Evolutionary conservation across 2,797 vertebrate genomes (phyloP).

Genomic region (Sebastiscus albofasciatus): DNA sequence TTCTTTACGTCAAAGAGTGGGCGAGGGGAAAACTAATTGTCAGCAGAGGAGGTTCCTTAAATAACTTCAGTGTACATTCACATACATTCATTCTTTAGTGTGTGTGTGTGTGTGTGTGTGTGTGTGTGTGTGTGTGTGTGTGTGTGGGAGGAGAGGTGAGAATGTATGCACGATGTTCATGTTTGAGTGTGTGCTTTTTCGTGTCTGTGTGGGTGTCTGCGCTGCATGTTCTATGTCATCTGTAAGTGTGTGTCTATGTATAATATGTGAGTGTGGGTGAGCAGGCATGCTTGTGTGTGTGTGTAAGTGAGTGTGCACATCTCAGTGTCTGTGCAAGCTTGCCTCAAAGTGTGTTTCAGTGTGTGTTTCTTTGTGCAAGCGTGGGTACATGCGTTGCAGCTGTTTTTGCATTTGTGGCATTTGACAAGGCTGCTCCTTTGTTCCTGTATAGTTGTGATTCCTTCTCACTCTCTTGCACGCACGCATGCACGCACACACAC

Average conservation of each 20-base stretch:
- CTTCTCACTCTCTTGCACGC: background rate
- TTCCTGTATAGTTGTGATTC: slow-evolving; percentile 35
- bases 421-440: slow-evolving; percentile 41
- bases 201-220: slow-evolving; percentile 22
- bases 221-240: background rate
- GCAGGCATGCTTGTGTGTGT: background rate
- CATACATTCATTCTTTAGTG: background rate
- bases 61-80: slow-evolving; percentile 9
- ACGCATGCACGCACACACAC: no score
- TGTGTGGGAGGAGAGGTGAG: slow-evolving; percentile 1
- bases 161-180: background rate
- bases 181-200: background rate
- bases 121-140: slow-evolving; percentile 5
- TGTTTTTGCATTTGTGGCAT: slow-evolving; percentile 28
- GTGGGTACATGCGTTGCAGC: slow-evolving; percentile 7
- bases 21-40: slow-evolving; percentile 7
- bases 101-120: background rate
- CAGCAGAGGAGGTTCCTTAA: slow-evolving; percentile 24
- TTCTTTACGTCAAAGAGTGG: background rate
- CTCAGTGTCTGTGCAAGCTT: background rate
- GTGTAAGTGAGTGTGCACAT: background rate
- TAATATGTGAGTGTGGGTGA: background rate
- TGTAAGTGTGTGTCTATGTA: background rate
- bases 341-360: background rate
- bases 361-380: background rate